These are phyloP conservation scores for Carcharodon carcharias DNA, from an alignment of 2,797 vertebrate species.

Conservation along the genomic window DNA sequence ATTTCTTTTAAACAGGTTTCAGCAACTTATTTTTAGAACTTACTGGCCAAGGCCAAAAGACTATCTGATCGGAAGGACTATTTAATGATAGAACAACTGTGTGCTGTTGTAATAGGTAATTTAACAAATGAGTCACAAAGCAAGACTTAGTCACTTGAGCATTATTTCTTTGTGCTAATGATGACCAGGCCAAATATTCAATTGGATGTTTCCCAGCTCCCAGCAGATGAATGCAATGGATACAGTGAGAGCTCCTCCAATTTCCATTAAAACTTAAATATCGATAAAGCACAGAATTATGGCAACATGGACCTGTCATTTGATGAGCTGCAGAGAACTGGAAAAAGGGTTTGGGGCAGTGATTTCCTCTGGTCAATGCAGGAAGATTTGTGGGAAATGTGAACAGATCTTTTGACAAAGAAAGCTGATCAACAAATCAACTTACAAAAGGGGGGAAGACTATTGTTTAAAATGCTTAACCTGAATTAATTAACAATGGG, in stretches of 20 bases:
- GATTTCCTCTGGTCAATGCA: background rate
- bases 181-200: background rate
- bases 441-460: background rate
- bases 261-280: background rate
- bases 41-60: background rate
- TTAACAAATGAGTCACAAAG: background rate
- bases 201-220: background rate
- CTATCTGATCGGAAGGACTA: background rate
- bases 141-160: background rate
- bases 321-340: background rate
- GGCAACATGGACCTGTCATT: background rate
- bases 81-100: background rate
- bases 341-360: background rate
- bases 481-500: background rate
- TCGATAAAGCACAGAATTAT: background rate
- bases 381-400: background rate
- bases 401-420: background rate
- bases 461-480: background rate
- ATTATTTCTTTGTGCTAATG: background rate
- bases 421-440: background rate
- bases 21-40: background rate
- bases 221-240: background rate
- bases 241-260: background rate
- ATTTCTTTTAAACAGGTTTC: background rate
- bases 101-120: background rate